Evolutionary conservation across 2,797 vertebrate genomes (phyloP).

Genomic region (Gambelia wislizenii): DNA sequence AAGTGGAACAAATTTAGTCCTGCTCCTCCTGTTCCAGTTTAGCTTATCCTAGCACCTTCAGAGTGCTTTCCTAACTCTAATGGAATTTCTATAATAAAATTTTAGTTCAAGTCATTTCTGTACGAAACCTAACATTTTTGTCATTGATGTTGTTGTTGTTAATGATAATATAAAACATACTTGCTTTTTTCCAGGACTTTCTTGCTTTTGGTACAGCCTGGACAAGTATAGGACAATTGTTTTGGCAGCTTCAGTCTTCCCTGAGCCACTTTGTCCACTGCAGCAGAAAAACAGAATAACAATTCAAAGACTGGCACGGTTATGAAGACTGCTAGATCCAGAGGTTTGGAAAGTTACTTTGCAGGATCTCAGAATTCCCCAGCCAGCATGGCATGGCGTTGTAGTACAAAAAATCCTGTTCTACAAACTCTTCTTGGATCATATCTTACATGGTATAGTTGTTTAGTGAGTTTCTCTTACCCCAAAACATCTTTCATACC

Average conservation of each 20-base stretch:
- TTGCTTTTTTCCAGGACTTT: slow-evolving; percentile 77
- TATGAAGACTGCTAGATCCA: not conserved
- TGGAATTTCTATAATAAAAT: no score
- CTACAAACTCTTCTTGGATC: no score
- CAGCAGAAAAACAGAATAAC: slow-evolving; percentile 37
- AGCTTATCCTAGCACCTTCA: no score
- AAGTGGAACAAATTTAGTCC: no score
- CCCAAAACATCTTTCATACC: no score
- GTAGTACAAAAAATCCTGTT: no score
- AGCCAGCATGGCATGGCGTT: no score
- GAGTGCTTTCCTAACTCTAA: no score
- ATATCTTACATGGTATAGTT: not conserved
- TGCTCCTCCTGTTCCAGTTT: no score
- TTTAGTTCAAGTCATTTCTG: not conserved
- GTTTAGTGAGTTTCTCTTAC: no score
- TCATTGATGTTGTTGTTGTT: not conserved
- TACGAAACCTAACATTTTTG: slow-evolving; percentile 22
- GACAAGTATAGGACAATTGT: slow-evolving; percentile 87
- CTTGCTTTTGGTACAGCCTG: slow-evolving; percentile 79
- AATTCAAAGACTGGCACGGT: not conserved
- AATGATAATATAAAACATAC: slow-evolving; percentile 70
- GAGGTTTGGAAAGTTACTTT: no score
- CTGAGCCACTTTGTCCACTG: slow-evolving; percentile 93
- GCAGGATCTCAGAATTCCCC: no score
- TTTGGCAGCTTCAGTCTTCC: slow-evolving; percentile 91